Evolutionary conservation across 2,113 vertebrate genomes (phyloP).

Genomic region (Procapra przewalskii): DNA sequence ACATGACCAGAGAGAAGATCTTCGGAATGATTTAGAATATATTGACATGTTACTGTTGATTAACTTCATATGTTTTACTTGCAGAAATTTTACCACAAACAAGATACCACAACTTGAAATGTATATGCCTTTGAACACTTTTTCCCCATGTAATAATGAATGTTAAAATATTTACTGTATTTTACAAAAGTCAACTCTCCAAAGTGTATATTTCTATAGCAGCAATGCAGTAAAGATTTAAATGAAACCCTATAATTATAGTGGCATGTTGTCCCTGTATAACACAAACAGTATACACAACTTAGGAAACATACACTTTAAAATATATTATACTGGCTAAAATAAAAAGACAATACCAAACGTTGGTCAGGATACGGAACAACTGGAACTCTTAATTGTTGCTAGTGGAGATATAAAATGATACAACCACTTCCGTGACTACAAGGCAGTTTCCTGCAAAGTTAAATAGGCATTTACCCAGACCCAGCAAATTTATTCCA

Average conservation of each 20-base stretch:
- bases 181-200: conserved; percentile 83
- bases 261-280: conserved; percentile 81
- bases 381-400: neutral
- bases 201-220: conserved; percentile 82
- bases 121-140: conserved; percentile 80
- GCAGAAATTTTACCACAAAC: conserved; percentile 81
- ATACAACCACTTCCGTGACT: neutral
- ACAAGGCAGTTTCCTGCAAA: neutral
- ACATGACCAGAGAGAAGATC: conserved; percentile 79
- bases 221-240: conserved; percentile 82
- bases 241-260: conserved; percentile 78
- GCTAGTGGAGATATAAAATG: neutral
- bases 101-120: conserved; percentile 85
- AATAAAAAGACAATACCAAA: conserved; percentile 4
- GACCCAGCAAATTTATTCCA: neutral
- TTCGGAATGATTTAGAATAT: conserved; percentile 83
- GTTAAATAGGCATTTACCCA: neutral
- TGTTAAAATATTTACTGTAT: conserved; percentile 82
- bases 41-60: conserved; percentile 80
- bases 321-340: neutral
- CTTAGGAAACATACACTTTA: conserved; percentile 69
- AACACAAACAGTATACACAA: conserved; percentile 81
- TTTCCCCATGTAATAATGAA: conserved; percentile 74
- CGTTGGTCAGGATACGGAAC: neutral
- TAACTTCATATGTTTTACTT: conserved; percentile 82